phyloP scores from a whole-genome alignment of 1,140 invertebrate species.

The Bombus haemorrhoidalis region DNA sequence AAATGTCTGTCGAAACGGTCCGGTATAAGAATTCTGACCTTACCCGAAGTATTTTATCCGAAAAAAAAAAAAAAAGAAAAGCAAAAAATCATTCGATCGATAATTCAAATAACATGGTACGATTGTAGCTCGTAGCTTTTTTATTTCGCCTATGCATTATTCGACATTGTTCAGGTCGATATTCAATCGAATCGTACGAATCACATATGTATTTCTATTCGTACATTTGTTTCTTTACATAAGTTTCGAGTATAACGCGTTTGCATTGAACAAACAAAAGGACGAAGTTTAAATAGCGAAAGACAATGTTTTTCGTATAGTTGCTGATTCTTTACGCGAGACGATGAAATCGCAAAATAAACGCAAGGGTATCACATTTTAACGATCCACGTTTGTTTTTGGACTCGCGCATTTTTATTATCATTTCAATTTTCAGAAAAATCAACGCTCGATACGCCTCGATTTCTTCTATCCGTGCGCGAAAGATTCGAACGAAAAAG shows the following conservation, averaged over 20 bases:
- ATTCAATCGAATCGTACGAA: neutral
- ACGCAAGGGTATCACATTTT: neutral
- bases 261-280: neutral
- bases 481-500: neutral
- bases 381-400: neutral
- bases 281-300: neutral
- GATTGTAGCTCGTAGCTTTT: neutral
- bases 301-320: neutral
- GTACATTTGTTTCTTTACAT: neutral
- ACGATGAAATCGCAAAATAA: neutral
- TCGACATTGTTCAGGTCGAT: neutral
- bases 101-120: neutral
- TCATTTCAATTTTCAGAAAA: neutral
- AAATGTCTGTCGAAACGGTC: conserved; percentile 6
- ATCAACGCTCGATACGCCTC: neutral
- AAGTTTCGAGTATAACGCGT: neutral
- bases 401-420: neutral
- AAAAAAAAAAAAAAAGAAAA: conserved; percentile 18
- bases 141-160: neutral
- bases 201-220: neutral
- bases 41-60: neutral
- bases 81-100: neutral
- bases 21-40: neutral
- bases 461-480: neutral
- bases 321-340: neutral